These are phyloP conservation scores for Drosophila nebulosa DNA, from an alignment of 1,140 invertebrate species.

Conservation along the genomic window DNA sequence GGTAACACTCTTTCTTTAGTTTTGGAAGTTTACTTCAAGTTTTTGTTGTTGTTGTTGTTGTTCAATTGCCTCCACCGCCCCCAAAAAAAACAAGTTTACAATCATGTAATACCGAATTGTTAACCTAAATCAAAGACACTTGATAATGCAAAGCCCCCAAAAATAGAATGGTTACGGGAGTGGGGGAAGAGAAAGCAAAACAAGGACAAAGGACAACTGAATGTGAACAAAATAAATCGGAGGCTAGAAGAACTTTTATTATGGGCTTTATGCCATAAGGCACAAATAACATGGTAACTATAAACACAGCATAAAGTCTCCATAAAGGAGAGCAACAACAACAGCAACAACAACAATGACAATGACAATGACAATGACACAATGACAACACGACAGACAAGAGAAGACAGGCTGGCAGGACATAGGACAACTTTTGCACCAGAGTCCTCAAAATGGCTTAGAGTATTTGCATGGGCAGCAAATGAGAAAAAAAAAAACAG, in stretches of 20 bases:
- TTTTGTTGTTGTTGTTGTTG: not conserved
- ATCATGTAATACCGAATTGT: constrained; percentile 38
- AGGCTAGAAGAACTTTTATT: constrained; percentile 27
- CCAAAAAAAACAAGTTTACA: constrained; percentile 24
- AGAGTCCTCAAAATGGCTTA: constrained; percentile 27
- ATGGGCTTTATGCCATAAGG: constrained; percentile 24
- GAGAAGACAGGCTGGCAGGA: not conserved
- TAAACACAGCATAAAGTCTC: constrained; percentile 45
- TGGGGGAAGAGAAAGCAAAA: not conserved
- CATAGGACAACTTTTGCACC: constrained; percentile 15
- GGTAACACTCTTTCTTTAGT: too few relatives aligned
- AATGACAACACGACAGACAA: constrained; percentile 9
- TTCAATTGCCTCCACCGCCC: not conserved
- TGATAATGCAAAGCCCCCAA: constrained; percentile 8
- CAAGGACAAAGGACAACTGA: not conserved
- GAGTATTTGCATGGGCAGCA: constrained; percentile 26
- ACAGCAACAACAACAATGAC: constrained; percentile 9
- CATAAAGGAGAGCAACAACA: constrained; percentile 9
- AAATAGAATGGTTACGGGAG: not conserved
- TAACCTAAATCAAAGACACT: constrained; percentile 33
- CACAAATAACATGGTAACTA: constrained; percentile 44
- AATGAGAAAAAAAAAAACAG: constrained; percentile 20
- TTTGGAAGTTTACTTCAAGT: not conserved
- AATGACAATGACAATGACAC: constrained; percentile 16
- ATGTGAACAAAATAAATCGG: constrained; percentile 5